Evolutionary conservation across 2,888 invertebrate genomes (phyloP), one percentile per base, ranked within the genome.

Genomic region (Cremastinae sp.): DNA sequence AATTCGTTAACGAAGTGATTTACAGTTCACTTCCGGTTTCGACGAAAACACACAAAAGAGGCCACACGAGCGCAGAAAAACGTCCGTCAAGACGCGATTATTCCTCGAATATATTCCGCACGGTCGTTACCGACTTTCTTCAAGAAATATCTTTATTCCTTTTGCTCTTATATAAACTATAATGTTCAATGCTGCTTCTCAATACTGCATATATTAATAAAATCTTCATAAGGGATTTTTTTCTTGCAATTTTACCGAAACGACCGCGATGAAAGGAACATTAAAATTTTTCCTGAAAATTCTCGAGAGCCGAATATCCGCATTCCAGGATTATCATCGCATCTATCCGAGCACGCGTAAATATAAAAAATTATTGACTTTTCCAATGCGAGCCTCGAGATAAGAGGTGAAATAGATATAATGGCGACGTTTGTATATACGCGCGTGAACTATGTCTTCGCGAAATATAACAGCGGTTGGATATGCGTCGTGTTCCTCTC

Each of bases 1-100:
- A 88, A 86, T 87, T 88, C 88, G 87, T 88, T 87, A 85, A 84
- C 83, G 81, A 81, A 75, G 84, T 86, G 87, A 88, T 88, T 88
- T 88, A 88, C 87, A 82, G 86, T 80, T 84, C 81, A 81, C 84
- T 86, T 88, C 87, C 88, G 87, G 85, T 85, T 81, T 83, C 82
- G 84, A 85, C 85, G 84, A 85, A 86, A 86, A 85, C 85, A 83
- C 82, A 71, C 64, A 45, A 12, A 54, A 7, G 10, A 12, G 12
- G 43, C 45, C 28, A 28, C n/a, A 3, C 49, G 7, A 16, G 18
- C 20, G 4, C 51, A n/a, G 12, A 4, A 22, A 47, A 45, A 59
- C 43, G 58, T 43, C 56, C 20, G n/a, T 41, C 8, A 12, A 22
- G 12, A 12, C 28, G 28, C 28, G 28, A 28, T 5, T 28, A 5